phyloP scores from a whole-genome alignment of 1,140 invertebrate species.

The Cephus cinctus region DNA sequence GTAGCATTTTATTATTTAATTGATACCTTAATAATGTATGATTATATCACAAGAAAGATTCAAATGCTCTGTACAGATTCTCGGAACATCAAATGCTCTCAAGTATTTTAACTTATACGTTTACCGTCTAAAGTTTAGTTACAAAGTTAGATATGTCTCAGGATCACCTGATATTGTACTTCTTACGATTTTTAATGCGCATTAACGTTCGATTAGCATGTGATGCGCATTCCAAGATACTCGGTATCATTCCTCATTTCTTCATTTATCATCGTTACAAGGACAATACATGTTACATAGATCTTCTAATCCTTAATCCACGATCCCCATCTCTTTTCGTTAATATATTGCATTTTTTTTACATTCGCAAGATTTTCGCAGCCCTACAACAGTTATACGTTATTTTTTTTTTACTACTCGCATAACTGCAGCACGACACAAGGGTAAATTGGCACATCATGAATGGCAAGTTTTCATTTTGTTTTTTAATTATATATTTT shows the following conservation, averaged over 20 bases:
- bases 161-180: constrained; percentile 53
- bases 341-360: no score
- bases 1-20: constrained; percentile 38
- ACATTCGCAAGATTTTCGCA: no score
- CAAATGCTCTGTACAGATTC: constrained; percentile 54
- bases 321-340: no score
- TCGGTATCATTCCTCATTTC: no score
- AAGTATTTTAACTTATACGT: constrained; percentile 42
- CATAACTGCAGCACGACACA: no score
- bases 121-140: constrained; percentile 46
- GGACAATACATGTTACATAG: no score
- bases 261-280: no score
- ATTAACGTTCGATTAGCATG: neutral
- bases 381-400: no score
- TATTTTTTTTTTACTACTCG: no score
- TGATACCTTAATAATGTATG: constrained; percentile 48
- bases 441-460: constrained; percentile 51
- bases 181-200: constrained; percentile 37
- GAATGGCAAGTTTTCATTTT: constrained; percentile 48
- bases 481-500: no score
- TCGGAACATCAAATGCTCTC: constrained; percentile 47
- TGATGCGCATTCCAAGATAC: neutral
- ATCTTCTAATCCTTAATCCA: no score
- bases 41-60: constrained; percentile 59
- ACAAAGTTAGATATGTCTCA: constrained; percentile 57